Evolutionary conservation across 2,113 vertebrate genomes (phyloP), one percentile per base, ranked within the genome.

Genomic region (Centropristis striata): DNA sequence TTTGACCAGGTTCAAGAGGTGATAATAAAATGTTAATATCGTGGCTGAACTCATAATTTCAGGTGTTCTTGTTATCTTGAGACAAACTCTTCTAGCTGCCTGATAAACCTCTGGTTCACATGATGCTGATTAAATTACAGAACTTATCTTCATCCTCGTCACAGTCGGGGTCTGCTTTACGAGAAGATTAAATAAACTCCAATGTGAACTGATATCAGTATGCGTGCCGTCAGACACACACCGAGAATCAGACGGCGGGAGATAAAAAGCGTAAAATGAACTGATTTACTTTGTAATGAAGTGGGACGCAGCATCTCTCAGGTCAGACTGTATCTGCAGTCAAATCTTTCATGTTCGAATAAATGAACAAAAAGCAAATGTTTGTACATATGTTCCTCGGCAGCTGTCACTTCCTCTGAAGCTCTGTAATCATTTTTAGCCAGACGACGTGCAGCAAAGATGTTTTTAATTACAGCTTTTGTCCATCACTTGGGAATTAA

Each of bases 111-210:
- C 44, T 28, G 21, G 63, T 78, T 78, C 65, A 57, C 32, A 21
- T 10, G 39, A 46, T n/a, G 28, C 20, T 57, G 85, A 71, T 86
- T 70, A n/a, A 66, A 79, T 81, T 39, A 68, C 71, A 64, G 66
- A 67, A 44, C 25, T 75, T 69, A 81, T 82, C 68, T 61, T 67
- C 15, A 68, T 80, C 50, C 46, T 44, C 13, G 15, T 74, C 79
- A 75, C 78, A 75, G 79, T 23, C 8, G 75, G 41, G 63, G 7
- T 49, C 57, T 3, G 54, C 53, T 75, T 85, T 11, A 69, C 85
- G 51, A 25, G 20, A 39, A 61, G 77, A 90, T 78, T 68, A 72
- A 63, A 75, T 67, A 27, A 64, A 61, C 20, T 72, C 8, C 18
- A 67, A 84, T 39, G 20, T 20, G 23, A 78, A 53, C 11, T 15